phyloP scores from a whole-genome alignment of 2,888 invertebrate genomes.

The Ectropis crepuscularia region DNA sequence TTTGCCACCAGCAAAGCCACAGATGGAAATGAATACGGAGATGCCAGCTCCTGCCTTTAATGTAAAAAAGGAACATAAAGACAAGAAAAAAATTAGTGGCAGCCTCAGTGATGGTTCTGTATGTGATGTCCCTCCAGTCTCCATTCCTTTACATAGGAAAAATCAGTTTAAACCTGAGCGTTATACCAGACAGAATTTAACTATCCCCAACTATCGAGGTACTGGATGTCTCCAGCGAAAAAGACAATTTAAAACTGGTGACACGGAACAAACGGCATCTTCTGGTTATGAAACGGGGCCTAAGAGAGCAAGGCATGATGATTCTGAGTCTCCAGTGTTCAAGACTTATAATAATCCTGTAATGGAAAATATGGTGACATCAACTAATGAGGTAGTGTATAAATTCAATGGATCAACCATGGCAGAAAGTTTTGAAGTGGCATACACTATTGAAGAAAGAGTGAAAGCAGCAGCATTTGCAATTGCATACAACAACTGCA shows the following conservation, averaged over 20 bases:
- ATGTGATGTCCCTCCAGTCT: slow-evolving; percentile 64
- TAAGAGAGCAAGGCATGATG: slow-evolving; percentile 60
- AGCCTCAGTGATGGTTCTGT: slow-evolving; percentile 77
- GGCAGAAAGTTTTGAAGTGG: slow-evolving; percentile 66
- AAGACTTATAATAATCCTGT: slow-evolving; percentile 65
- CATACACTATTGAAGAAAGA: slow-evolving; percentile 73
- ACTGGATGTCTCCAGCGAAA: slow-evolving; percentile 60
- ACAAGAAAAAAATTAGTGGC: slow-evolving; percentile 59
- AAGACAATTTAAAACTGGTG: slow-evolving; percentile 64
- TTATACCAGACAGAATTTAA: slow-evolving; percentile 54
- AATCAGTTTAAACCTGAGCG: slow-evolving; percentile 57
- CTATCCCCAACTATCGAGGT: slow-evolving; percentile 52
- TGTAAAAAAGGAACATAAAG: slow-evolving; percentile 51
- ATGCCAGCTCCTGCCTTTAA: slow-evolving; percentile 60
- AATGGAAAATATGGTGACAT: slow-evolving; percentile 78
- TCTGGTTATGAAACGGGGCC: slow-evolving; percentile 71
- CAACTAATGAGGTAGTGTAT: slow-evolving; percentile 68
- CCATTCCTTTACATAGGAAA: slow-evolving; percentile 59
- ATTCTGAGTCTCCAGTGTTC: slow-evolving; percentile 51
- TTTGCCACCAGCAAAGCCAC: slow-evolving; percentile 78
- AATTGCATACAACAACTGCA: slow-evolving; percentile 76
- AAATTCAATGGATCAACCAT: slow-evolving; percentile 68
- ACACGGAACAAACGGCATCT: slow-evolving; percentile 67
- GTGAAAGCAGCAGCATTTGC: slow-evolving; percentile 75
- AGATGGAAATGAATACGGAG: slow-evolving; percentile 68